phyloP scores from a whole-genome alignment of 2,888 invertebrate genomes.

The Andricus curvator region DNA sequence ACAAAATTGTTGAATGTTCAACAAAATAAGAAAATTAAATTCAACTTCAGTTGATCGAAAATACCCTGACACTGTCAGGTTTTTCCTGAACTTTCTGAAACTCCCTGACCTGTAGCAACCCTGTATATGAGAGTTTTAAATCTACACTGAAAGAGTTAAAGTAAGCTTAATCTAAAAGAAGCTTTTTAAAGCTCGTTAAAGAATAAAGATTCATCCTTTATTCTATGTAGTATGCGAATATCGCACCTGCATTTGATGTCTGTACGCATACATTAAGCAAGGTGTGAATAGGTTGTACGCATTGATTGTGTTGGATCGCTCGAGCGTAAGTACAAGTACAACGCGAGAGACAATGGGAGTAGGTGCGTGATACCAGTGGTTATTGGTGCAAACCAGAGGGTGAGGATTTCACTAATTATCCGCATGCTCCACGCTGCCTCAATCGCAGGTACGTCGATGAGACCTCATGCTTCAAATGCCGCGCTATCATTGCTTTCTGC shows the following conservation, averaged over 20 bases:
- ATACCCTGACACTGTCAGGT: no score
- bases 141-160: no score
- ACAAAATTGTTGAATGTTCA: no score
- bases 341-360: constrained; percentile 8
- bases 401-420: constrained; percentile 30
- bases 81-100: no score
- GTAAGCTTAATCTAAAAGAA: neutral
- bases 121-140: neutral
- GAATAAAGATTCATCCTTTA: neutral
- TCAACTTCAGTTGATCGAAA: no score
- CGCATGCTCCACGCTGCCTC: neutral
- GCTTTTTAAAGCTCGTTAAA: neutral
- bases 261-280: constrained; percentile 2
- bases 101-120: no score
- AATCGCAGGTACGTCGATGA: constrained; percentile 12
- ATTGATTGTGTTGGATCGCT: constrained; percentile 8
- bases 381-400: constrained; percentile 26
- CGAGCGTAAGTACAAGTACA: neutral
- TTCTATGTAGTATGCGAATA: neutral
- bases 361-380: constrained; percentile 19
- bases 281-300: neutral
- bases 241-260: neutral
- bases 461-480: constrained; percentile 5
- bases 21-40: no score
- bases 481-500: neutral